Evolutionary conservation across 2,888 invertebrate species (phyloP).

Genomic region (Epinotia nisella): DNA sequence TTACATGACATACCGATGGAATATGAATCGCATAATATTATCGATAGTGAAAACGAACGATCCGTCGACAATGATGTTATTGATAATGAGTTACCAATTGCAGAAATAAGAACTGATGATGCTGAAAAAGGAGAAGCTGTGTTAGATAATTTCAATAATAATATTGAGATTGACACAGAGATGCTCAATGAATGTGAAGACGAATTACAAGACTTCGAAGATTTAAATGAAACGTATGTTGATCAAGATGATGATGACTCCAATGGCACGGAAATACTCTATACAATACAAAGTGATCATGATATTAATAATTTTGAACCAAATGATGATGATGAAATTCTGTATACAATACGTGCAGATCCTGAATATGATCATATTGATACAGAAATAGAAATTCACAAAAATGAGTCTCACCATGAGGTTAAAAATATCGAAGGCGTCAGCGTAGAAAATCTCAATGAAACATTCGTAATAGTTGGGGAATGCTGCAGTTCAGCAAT

Average conservation of each 20-base stretch:
- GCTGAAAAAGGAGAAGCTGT: not conserved
- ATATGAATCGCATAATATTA: not conserved
- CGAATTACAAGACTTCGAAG: not conserved
- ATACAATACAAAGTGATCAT: not conserved
- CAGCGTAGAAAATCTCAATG: not conserved
- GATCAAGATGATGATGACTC: not conserved
- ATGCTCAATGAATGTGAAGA: not conserved
- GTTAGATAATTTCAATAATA: conserved; percentile 17
- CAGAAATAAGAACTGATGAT: not conserved
- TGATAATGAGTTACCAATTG: not conserved
- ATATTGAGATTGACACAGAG: conserved; percentile 1
- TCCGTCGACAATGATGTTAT: not conserved
- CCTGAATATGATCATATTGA: not conserved
- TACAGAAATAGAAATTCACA: not conserved
- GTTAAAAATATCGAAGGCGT: not conserved
- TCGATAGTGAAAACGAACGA: not conserved
- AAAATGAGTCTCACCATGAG: not conserved
- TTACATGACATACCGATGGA: not conserved
- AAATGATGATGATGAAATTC: not conserved
- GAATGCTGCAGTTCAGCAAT: conserved; percentile 48
- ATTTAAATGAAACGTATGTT: not conserved
- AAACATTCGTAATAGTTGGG: conserved; percentile 35
- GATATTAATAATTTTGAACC: not conserved
- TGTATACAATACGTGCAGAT: not conserved
- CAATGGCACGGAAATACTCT: not conserved